Percentiles rank a stretch among this genome's conserved stretches.
Conservation (phyloP, 2,888 invertebrate genomes). For the Alviniconcha strummeri region DNA sequence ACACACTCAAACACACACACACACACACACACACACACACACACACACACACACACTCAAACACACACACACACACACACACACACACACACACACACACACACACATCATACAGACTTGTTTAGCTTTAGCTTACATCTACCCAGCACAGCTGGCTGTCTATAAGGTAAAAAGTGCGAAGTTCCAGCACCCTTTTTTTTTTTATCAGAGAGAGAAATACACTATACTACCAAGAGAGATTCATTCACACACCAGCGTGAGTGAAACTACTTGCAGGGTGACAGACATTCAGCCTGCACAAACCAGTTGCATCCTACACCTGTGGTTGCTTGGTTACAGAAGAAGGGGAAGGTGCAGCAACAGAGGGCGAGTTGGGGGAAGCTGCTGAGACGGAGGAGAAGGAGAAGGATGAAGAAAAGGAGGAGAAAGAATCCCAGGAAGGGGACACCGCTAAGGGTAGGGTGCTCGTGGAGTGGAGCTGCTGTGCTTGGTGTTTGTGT, state of each 20-base stretch:
- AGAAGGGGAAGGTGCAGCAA: constrained; percentile 14
- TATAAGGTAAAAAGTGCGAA: too few species aligned
- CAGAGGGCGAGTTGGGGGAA: not conserved
- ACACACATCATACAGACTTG: not conserved
- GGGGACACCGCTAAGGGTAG: constrained; percentile 42
- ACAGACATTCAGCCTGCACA: not conserved
- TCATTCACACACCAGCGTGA: not conserved
- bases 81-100: constrained; percentile 18
- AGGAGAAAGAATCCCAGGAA: constrained; percentile 40
- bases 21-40: constrained; percentile 17
- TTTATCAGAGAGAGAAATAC: not conserved
- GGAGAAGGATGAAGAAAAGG: constrained; percentile 40
- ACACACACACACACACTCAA: constrained; percentile 11
- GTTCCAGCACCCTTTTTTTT: not conserved
- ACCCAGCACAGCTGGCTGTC: not conserved
- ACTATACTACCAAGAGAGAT: not conserved
- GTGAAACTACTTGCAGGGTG: not conserved
- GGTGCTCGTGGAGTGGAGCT: not conserved
- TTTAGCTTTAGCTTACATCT: not conserved
- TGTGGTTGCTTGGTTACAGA: not conserved
- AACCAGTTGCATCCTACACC: not conserved
- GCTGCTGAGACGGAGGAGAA: constrained; percentile 26
- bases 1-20: not conserved
- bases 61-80: constrained; percentile 2
- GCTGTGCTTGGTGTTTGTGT: not conserved